These are phyloP conservation scores for Lethenteron reissneri DNA, from an alignment of 2,113 vertebrate species.

Conservation along the genomic window DNA sequence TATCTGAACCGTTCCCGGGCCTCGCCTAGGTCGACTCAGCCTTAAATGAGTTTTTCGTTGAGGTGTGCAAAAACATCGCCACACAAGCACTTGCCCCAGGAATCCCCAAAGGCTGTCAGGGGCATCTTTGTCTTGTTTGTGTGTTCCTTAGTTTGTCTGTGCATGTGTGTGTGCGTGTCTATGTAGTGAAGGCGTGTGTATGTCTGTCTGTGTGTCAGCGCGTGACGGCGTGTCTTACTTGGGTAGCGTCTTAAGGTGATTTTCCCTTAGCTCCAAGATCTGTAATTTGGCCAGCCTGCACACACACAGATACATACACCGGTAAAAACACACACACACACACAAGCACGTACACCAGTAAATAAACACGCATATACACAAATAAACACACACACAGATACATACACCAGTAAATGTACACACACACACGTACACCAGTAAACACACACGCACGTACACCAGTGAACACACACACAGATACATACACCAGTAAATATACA, in stretches of 20 bases:
- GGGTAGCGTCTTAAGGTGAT: slow-evolving; percentile 93
- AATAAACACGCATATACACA: background rate
- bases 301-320: slow-evolving; percentile 1
- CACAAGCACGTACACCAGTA: background rate
- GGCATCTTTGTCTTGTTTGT: too few species aligned
- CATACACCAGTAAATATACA: too few species aligned
- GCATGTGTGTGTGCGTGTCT: background rate
- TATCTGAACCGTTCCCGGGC: too few species aligned
- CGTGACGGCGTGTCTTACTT: slow-evolving; percentile 42
- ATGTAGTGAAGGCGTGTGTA: background rate
- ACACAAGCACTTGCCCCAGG: too few species aligned
- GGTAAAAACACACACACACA: background rate
- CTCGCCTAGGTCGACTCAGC: too few species aligned
- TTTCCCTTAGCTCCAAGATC: slow-evolving; percentile 90
- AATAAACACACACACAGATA: background rate
- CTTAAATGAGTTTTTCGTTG: too few species aligned
- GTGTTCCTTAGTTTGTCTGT: too few species aligned
- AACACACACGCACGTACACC: background rate
- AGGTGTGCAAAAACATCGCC: too few species aligned
- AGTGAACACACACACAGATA: background rate
- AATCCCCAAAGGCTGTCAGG: too few species aligned
- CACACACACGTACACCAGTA: background rate
- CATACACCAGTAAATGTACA: background rate
- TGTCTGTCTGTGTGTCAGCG: background rate
- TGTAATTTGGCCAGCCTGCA: slow-evolving; percentile 75